Percentiles rank a stretch among this genome's conserved stretches.
These are phyloP conservation scores for Ondatra zibethicus DNA, from an alignment of 2,113 vertebrate genomes.

Conservation along the genomic window DNA sequence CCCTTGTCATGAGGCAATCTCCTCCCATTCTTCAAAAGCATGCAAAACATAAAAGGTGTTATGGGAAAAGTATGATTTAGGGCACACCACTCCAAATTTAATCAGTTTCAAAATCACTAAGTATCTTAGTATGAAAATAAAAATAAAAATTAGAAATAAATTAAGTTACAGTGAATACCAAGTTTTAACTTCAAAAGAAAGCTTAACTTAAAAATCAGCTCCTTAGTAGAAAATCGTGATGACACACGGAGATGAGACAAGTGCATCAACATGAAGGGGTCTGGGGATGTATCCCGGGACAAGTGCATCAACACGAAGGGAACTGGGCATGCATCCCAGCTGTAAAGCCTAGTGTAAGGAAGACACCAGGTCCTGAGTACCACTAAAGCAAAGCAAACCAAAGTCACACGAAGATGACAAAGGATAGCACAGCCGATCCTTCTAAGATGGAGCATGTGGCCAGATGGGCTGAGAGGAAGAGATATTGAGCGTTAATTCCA, in stretches of 20 bases:
- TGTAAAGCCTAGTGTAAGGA: background rate
- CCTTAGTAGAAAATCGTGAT: background rate
- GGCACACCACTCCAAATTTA: background rate
- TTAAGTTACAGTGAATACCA: background rate
- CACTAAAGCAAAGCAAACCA: background rate
- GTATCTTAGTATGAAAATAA: background rate
- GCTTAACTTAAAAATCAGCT: slow-evolving; percentile 1
- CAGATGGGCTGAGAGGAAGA: background rate
- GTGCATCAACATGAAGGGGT: background rate
- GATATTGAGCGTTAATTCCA: background rate
- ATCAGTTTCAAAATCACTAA: background rate
- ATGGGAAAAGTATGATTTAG: background rate
- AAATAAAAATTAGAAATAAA: background rate
- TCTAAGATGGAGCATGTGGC: background rate
- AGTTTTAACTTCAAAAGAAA: slow-evolving; percentile 32
- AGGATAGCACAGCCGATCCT: background rate
- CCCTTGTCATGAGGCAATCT: background rate
- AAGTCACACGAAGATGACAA: background rate
- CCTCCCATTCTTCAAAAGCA: background rate
- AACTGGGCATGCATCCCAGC: background rate
- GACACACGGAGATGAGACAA: too few relatives aligned
- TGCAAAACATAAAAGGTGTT: background rate
- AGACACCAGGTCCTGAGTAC: background rate
- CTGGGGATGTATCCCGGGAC: background rate
- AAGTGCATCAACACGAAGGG: background rate